Conservation (phyloP, 2,797 vertebrate species). For the Notolabrus celidotus region DNA sequence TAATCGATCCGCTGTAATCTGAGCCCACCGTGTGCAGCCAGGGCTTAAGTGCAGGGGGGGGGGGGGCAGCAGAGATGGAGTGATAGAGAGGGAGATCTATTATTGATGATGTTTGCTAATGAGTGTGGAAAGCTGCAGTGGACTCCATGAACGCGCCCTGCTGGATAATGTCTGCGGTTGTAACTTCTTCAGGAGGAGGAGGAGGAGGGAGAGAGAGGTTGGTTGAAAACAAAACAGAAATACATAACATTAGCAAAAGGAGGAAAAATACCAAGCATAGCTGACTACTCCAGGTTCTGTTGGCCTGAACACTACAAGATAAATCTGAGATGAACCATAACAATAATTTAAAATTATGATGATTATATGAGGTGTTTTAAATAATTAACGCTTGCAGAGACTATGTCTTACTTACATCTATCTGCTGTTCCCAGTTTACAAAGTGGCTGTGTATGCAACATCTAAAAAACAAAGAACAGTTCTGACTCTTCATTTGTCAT, state of each 20-base stretch:
- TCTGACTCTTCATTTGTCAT: no score
- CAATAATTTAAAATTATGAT: background rate
- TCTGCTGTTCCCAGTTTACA: no score
- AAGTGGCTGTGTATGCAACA: no score
- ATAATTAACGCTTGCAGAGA: no score
- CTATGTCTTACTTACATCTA: no score
- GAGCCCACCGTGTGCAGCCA: slow-evolving; percentile 71
- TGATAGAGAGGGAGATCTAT: slow-evolving; percentile 83
- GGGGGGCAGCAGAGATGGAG: slow-evolving; percentile 73
- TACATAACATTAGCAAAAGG: slow-evolving; percentile 43
- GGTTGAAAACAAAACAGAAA: slow-evolving; percentile 61
- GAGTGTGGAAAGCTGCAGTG: slow-evolving; percentile 81
- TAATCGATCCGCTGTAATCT: slow-evolving; percentile 83
- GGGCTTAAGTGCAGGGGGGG: slow-evolving; percentile 83
- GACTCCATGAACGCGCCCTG: slow-evolving; percentile 58
- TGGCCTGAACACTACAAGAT: background rate
- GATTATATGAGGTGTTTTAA: background rate
- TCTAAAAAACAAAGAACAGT: background rate
- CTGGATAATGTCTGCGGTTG: slow-evolving; percentile 68
- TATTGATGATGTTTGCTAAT: slow-evolving; percentile 88
- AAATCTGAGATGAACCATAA: background rate
- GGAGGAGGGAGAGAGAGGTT: background rate
- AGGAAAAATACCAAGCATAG: slow-evolving; percentile 13
- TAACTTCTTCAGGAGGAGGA: slow-evolving; percentile 51
- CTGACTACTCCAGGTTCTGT: background rate